Evolutionary conservation across 1,140 invertebrate genomes (phyloP).

Genomic region (Tribolium castaneum): DNA sequence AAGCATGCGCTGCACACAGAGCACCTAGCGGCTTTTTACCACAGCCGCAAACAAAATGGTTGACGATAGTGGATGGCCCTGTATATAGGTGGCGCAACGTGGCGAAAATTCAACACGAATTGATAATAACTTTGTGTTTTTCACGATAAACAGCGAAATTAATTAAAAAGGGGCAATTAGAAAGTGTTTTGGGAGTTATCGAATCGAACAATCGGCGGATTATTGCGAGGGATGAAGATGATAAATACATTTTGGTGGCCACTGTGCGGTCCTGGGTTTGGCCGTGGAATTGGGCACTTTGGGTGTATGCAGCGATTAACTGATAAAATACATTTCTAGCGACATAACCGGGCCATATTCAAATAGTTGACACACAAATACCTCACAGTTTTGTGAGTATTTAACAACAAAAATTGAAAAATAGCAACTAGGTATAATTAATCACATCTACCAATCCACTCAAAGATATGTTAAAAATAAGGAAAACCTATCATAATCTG

Average conservation of each 20-base stretch:
- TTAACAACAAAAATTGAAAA: no score
- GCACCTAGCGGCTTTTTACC: slow-evolving; percentile 56
- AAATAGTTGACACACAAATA: no score
- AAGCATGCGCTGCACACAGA: slow-evolving; percentile 54
- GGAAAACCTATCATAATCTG: no score
- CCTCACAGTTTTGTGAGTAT: no score
- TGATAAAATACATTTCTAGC: no score
- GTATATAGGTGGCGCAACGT: slow-evolving; percentile 51
- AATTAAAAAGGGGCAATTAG: neutral
- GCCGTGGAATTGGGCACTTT: neutral
- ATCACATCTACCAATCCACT: no score
- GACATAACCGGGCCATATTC: no score
- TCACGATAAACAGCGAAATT: slow-evolving; percentile 6
- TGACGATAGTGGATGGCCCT: slow-evolving; percentile 42
- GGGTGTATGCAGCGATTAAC: neutral
- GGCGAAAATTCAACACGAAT: slow-evolving; percentile 14
- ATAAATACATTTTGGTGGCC: neutral
- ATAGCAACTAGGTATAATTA: no score
- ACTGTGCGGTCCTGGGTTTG: neutral
- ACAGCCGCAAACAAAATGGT: slow-evolving; percentile 61
- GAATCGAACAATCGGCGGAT: neutral
- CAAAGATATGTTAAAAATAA: no score
- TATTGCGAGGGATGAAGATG: neutral
- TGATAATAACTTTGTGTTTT: slow-evolving; percentile 15
- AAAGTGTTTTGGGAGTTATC: neutral